Conservation (phyloP, 2,797 vertebrate genomes). For the Pseudomugil gertrudae region DNA sequence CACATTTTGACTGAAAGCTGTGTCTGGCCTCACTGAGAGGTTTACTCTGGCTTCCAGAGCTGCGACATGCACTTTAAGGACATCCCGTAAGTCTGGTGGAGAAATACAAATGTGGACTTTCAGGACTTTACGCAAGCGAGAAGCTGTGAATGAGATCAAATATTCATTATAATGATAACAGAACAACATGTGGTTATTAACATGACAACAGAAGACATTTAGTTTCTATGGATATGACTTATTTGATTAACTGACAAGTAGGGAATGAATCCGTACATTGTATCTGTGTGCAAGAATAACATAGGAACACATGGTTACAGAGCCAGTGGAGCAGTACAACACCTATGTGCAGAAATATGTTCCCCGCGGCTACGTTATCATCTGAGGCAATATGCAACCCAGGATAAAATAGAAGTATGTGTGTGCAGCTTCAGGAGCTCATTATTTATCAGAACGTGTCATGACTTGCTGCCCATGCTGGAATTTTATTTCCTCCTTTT, state of each 20-base stretch:
- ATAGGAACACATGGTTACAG: constrained; percentile 9
- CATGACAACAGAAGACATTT: neutral
- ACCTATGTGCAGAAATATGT: constrained; percentile 9
- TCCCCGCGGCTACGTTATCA: constrained; percentile 46
- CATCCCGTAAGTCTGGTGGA: neutral
- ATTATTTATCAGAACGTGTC: constrained; percentile 58
- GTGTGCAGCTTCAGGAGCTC: constrained; percentile 55
- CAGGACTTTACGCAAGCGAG: neutral
- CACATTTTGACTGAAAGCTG: neutral
- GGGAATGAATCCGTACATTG: neutral
- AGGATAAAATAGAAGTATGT: constrained; percentile 26
- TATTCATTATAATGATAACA: neutral
- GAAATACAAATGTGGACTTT: neutral
- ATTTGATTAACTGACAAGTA: neutral
- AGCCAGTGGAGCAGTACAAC: neutral
- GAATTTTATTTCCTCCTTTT: constrained; percentile 11
- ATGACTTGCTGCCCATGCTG: constrained; percentile 30
- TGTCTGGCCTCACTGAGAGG: neutral
- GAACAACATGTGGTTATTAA: neutral
- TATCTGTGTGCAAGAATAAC: neutral
- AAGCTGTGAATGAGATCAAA: neutral
- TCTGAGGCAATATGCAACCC: constrained; percentile 40
- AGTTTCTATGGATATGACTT: neutral
- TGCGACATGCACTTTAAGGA: neutral
- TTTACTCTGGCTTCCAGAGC: neutral